Evolutionary conservation across 2,113 vertebrate genomes (phyloP).

Genomic region (Geothlypis trichas): DNA sequence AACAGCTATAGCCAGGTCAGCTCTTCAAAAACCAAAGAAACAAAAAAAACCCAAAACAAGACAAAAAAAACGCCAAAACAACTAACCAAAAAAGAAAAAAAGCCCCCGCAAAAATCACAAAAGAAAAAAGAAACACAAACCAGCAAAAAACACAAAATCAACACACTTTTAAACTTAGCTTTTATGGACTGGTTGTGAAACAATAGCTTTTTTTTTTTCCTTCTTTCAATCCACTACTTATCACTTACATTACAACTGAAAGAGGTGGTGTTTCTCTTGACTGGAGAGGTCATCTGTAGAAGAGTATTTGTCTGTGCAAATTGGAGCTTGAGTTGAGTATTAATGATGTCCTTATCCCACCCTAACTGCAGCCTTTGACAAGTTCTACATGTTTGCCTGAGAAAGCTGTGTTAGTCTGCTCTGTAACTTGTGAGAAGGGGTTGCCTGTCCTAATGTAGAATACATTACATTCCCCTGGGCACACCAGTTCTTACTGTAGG

Average conservation of each 20-base stretch:
- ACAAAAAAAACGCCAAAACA: background rate
- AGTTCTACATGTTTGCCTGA: background rate
- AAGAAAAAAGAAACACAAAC: background rate
- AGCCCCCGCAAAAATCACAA: background rate
- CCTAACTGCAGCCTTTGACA: background rate
- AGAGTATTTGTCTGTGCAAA: background rate
- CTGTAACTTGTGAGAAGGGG: background rate
- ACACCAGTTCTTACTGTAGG: background rate
- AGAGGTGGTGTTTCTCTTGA: conserved; percentile 1
- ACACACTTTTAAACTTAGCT: background rate
- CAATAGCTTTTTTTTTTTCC: background rate
- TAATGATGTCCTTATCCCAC: background rate
- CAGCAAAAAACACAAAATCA: background rate
- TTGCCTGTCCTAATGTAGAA: background rate
- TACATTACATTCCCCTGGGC: background rate
- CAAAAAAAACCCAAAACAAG: background rate
- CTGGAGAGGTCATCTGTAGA: background rate
- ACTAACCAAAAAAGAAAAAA: background rate
- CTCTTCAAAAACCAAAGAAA: background rate
- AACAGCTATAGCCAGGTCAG: background rate
- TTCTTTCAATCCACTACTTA: background rate
- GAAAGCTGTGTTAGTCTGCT: background rate
- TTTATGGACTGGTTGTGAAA: background rate
- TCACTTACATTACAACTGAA: background rate
- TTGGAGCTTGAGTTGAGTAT: background rate